Evolutionary conservation across 1,140 invertebrate genomes (phyloP), one percentile per base, ranked within the genome.

Genomic region (Lerema accius): DNA sequence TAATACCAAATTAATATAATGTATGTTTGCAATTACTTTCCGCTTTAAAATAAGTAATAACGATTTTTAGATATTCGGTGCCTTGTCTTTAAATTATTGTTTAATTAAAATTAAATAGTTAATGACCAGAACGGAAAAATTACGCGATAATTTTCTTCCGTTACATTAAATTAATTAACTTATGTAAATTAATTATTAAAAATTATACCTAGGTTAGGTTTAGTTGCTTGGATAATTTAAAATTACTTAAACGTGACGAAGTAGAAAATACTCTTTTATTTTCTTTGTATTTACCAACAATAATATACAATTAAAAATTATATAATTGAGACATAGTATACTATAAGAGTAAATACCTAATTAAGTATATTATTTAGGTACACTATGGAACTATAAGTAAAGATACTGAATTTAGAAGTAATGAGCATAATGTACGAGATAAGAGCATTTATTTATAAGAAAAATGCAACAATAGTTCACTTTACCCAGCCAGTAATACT

Each of bases 41-140:
- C 11, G 9, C 16, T 46, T 50, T 35, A 9, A 0, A 15, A 32
- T 7, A 15, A 37, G n/a, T n/a, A n/a, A n/a, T 35, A 50, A 32
- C 11, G 19, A 23, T 2, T 5, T 23, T 23, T 23, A 23, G 5
- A 23, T 5, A 23, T n/a, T n/a, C n/a, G n/a, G n/a, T n/a, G n/a
- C 19, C 19, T 2, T 3, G 15, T 49, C 5, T 0, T n/a, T 50
- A 14, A 23, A 23, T 23, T 23, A 23, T 15, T 35, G 28, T 50
- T 9, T 50, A 50, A 35, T 50, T 50, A 14, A 32, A 50, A 37
- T 37, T 50, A 50, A 35, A 50, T n/a, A 17, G 4, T 50, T 50
- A 50, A 50, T n/a, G 48, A 50, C 48, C 48, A 50, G 28, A 50
- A 50, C 48, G 48, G 28, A 28, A 50, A 50, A 37, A 35, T 50